A percentile compares a stretch with the other conserved stretches of the same genome.
phyloP scores from a whole-genome alignment of 2,888 invertebrate species.

The Vesta saturnalis region DNA sequence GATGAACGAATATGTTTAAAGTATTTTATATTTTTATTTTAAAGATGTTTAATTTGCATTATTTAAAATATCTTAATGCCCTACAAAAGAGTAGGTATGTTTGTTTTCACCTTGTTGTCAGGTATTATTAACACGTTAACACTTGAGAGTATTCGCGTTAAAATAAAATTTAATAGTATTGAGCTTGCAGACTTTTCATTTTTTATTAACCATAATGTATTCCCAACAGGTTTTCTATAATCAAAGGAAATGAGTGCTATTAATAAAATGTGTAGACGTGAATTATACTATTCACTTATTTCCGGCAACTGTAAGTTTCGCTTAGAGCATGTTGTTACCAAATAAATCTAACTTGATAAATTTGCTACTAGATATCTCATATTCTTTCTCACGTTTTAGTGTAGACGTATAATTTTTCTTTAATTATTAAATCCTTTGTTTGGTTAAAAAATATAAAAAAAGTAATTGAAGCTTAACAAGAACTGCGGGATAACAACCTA shows the following conservation, averaged over 20 bases:
- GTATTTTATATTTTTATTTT: no score
- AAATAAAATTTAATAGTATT: no score
- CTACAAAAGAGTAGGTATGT: no score
- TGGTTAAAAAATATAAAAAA: conserved; percentile 8
- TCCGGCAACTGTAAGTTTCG: conserved; percentile 13
- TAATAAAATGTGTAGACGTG: conserved; percentile 12
- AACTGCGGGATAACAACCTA: conserved; percentile 3
- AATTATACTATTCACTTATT: conserved; percentile 14
- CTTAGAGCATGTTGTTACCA: conserved; percentile 11
- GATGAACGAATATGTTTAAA: no score
- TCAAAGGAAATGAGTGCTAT: conserved; percentile 8
- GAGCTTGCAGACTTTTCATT: background rate
- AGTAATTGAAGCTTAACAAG: conserved; percentile 3
- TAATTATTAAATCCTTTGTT: conserved; percentile 13
- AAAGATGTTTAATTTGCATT: no score
- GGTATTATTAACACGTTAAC: no score
- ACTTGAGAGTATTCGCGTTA: no score
- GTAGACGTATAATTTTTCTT: conserved; percentile 3
- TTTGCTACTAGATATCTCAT: conserved; percentile 9
- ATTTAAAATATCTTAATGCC: no score
- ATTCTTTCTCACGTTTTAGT: conserved; percentile 13
- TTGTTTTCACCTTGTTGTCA: no score
- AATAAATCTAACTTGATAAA: conserved; percentile 14
- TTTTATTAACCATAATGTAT: background rate
- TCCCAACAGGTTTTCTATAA: conserved; percentile 4